Conservation (phyloP, 1,140 invertebrate genomes). For the Drosophila asahinai region DNA sequence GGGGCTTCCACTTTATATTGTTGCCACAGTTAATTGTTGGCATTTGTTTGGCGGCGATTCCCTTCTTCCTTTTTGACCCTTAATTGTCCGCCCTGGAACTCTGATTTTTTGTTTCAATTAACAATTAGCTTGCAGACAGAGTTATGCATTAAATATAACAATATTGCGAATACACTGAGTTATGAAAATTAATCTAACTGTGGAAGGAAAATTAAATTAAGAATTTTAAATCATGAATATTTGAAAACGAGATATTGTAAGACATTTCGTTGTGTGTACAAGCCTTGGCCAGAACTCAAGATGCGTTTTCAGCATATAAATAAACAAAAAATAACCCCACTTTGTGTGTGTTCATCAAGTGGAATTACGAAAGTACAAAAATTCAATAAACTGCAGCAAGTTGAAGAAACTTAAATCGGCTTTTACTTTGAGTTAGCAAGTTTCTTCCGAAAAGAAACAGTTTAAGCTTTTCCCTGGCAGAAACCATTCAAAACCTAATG, state of each 20-base stretch:
- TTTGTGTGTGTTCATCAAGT: slow-evolving; percentile 4
- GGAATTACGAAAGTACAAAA: slow-evolving; percentile 14
- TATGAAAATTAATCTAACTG: too few relatives aligned
- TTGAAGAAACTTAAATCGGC: slow-evolving; percentile 40
- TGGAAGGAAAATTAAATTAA: neutral
- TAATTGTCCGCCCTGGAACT: slow-evolving; percentile 37
- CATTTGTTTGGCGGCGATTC: slow-evolving; percentile 70
- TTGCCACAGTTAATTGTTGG: slow-evolving; percentile 76
- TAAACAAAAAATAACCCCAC: slow-evolving; percentile 13
- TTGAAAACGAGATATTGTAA: too few relatives aligned
- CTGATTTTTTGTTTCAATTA: slow-evolving; percentile 74
- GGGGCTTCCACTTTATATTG: slow-evolving; percentile 58
- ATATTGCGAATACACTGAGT: slow-evolving; percentile 50
- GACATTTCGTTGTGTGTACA: too few relatives aligned
- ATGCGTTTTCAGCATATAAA: slow-evolving; percentile 21
- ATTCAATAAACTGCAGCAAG: slow-evolving; percentile 38
- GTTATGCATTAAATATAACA: slow-evolving; percentile 62
- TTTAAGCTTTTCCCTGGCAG: slow-evolving; percentile 17
- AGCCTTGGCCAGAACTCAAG: slow-evolving; percentile 15
- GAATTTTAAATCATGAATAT: neutral
- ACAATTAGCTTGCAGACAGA: slow-evolving; percentile 73
- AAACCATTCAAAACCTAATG: slow-evolving; percentile 5
- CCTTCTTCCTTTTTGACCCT: slow-evolving; percentile 23
- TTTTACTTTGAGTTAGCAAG: slow-evolving; percentile 23
- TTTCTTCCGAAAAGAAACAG: slow-evolving; percentile 7